phyloP scores from a whole-genome alignment of 2,113 vertebrate species.

The Pteruthius melanotis region DNA sequence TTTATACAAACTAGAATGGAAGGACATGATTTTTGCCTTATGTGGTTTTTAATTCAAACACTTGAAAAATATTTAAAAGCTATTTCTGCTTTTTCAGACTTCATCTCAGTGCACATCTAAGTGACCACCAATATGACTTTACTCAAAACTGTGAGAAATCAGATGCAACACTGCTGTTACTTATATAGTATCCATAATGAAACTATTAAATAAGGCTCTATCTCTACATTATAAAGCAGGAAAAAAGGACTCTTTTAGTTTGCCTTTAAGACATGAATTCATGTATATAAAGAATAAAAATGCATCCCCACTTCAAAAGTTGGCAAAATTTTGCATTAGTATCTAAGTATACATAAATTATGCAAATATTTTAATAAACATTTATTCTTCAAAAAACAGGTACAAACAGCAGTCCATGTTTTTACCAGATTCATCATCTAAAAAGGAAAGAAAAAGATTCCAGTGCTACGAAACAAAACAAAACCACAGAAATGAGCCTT shows the following conservation, averaged over 20 bases:
- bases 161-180: background rate
- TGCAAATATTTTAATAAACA: slow-evolving; percentile 56
- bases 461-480: background rate
- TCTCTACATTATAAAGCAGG: background rate
- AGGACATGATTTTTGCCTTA: background rate
- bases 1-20: background rate
- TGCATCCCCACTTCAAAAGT: background rate
- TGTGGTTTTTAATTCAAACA: background rate
- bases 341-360: slow-evolving; percentile 25
- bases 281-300: slow-evolving; percentile 21
- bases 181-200: background rate
- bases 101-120: background rate
- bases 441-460: slow-evolving; percentile 22
- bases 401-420: slow-evolving; percentile 31
- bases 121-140: background rate
- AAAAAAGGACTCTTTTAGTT: background rate
- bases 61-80: background rate
- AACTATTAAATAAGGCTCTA: background rate
- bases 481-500: background rate
- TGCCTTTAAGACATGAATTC: slow-evolving; percentile 17
- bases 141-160: background rate
- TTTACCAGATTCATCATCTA: background rate
- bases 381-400: slow-evolving; percentile 50
- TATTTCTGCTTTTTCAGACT: background rate
- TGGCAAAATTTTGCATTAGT: slow-evolving; percentile 23